Evolutionary conservation across 2,113 vertebrate species (phyloP).

Genomic region (Phylloscopus trochilus): DNA sequence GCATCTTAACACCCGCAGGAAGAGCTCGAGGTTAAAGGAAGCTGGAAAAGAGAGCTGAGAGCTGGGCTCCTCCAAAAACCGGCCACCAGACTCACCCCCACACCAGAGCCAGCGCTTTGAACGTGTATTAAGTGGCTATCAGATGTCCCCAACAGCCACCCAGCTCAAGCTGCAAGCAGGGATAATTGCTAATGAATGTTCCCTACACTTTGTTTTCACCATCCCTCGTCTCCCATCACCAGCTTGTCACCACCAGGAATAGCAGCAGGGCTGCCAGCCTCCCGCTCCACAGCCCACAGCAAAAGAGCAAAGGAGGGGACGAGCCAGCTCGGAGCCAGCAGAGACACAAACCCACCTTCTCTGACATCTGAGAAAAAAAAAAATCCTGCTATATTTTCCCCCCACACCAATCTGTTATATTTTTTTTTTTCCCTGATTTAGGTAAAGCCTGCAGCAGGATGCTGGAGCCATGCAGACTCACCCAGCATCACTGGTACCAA

Average conservation of each 20-base stretch:
- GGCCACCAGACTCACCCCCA: background rate
- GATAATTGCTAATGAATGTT: slow-evolving; percentile 28
- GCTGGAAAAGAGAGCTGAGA: background rate
- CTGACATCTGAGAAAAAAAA: background rate
- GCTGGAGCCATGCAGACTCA: background rate
- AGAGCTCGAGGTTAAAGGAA: background rate
- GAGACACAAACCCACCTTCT: background rate
- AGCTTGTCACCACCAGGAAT: background rate
- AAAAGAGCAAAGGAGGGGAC: slow-evolving; percentile 25
- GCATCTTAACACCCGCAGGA: background rate
- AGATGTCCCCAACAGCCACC: slow-evolving; percentile 1
- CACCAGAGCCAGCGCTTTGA: rapidly evolving
- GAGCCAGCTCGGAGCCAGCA: background rate
- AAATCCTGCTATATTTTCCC: background rate
- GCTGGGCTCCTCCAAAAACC: background rate
- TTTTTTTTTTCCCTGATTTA: background rate
- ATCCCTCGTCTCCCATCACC: background rate
- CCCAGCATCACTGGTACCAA: background rate
- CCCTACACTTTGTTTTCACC: background rate
- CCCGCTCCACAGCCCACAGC: slow-evolving; percentile 17
- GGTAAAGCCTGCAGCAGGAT: background rate
- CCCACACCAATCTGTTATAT: background rate
- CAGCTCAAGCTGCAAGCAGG: background rate
- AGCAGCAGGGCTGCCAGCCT: slow-evolving; percentile 38
- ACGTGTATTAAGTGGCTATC: background rate